Conservation (phyloP, 2,888 invertebrate genomes). For the Volucella bombylans region DNA sequence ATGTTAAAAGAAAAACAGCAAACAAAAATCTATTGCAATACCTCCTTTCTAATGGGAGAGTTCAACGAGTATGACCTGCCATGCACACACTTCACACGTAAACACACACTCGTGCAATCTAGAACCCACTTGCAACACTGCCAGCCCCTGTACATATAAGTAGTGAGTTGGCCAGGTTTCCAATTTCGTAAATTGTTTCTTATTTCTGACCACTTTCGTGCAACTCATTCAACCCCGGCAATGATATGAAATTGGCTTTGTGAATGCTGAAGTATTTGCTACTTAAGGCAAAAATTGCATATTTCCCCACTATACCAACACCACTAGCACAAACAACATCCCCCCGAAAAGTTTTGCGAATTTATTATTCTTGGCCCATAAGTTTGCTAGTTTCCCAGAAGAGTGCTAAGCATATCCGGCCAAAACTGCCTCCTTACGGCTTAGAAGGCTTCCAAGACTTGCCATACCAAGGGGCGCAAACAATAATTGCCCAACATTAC, state of each 20-base stretch:
- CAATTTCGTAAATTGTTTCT: slow-evolving; percentile 69
- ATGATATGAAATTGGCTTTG: slow-evolving; percentile 67
- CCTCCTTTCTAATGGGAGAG: slow-evolving; percentile 41
- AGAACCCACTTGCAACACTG: not conserved
- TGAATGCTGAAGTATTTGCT: slow-evolving; percentile 70
- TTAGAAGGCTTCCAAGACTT: not conserved
- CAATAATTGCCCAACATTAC: slow-evolving; percentile 71
- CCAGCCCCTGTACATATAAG: not conserved
- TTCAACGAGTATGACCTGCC: slow-evolving; percentile 25
- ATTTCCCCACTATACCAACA: slow-evolving; percentile 17
- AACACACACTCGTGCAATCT: not conserved
- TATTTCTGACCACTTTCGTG: slow-evolving; percentile 49
- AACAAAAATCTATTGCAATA: slow-evolving; percentile 20
- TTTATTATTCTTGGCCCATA: slow-evolving; percentile 66
- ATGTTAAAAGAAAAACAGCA: too few species aligned
- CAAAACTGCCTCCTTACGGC: not conserved
- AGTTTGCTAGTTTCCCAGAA: slow-evolving; percentile 32
- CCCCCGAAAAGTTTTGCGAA: slow-evolving; percentile 28
- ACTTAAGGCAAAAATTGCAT: slow-evolving; percentile 66
- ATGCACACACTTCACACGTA: slow-evolving; percentile 2
- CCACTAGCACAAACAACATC: too few species aligned
- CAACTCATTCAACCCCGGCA: slow-evolving; percentile 41
- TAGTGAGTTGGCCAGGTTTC: slow-evolving; percentile 43
- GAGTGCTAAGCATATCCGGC: not conserved
- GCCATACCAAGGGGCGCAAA: slow-evolving; percentile 44